A percentile compares a stretch with the other conserved stretches of the same genome.
Evolutionary conservation across 2,113 vertebrate genomes (phyloP).

Genomic region (Carollia perspicillata): DNA sequence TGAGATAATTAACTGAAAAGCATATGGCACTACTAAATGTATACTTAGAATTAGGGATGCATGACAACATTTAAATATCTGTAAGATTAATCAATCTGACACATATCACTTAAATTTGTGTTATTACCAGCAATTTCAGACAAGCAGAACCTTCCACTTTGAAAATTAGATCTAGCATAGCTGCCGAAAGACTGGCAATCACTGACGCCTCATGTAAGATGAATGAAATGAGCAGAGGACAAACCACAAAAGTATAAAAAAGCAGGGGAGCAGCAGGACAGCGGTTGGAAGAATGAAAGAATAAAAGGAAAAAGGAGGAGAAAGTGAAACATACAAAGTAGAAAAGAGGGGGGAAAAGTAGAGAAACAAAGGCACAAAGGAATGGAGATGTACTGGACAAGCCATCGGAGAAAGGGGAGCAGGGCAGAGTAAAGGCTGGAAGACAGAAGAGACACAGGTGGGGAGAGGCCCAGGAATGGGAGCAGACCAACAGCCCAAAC

Average conservation of each 20-base stretch:
- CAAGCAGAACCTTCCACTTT: neutral
- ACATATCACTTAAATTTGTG: neutral
- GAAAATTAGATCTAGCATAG: neutral
- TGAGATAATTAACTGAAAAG: neutral
- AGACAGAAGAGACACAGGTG: neutral
- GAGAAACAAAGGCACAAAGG: neutral
- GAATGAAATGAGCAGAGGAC: neutral
- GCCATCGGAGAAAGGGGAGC: too few relatives aligned
- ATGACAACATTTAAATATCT: neutral
- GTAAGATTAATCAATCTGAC: neutral
- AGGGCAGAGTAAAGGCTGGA: rapidly evolving
- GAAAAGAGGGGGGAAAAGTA: neutral
- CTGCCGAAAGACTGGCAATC: neutral
- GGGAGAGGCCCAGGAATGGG: neutral
- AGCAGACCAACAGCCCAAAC: too few relatives aligned
- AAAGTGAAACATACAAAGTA: neutral
- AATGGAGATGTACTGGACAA: neutral
- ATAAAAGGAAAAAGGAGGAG: neutral
- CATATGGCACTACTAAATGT: neutral
- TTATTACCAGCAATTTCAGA: neutral
- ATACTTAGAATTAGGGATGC: neutral
- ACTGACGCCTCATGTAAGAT: rapidly evolving
- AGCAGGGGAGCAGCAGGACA: neutral
- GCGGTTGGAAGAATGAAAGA: neutral
- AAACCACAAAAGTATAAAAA: neutral